Evolutionary conservation across 1,140 invertebrate species (phyloP).

Genomic region (Alviniconcha marisindica): DNA sequence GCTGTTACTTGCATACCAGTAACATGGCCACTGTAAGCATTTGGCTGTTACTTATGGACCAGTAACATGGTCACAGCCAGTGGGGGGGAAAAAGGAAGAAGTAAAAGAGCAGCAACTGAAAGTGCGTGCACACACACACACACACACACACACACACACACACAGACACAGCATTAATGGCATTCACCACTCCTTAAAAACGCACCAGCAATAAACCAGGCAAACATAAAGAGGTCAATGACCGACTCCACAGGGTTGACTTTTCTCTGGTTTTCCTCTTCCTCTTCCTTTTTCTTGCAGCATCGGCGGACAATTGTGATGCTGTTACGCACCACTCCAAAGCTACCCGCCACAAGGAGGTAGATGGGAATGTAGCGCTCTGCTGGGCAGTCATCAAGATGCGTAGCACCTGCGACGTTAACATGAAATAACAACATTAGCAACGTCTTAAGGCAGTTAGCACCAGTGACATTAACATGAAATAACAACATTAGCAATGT

Average conservation of each 20-base stretch:
- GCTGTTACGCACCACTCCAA: constrained; percentile 84
- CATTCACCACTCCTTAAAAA: not conserved
- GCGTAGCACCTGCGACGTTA: constrained; percentile 84
- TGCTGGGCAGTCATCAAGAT: constrained; percentile 86
- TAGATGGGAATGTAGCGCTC: constrained; percentile 88
- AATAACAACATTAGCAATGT: too few relatives aligned
- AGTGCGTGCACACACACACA: not conserved
- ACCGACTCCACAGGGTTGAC: constrained; percentile 80
- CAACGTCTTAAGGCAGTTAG: too few relatives aligned
- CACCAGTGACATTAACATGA: too few relatives aligned
- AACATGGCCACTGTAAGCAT: too few relatives aligned
- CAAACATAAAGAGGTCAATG: constrained; percentile 83
- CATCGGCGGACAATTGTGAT: constrained; percentile 80
- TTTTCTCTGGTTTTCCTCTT: constrained; percentile 77
- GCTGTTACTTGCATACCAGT: too few relatives aligned
- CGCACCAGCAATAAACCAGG: constrained; percentile 71
- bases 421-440: too few relatives aligned
- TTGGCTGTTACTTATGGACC: too few relatives aligned
- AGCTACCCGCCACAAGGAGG: constrained; percentile 87
- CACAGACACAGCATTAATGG: not conserved
- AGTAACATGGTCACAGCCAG: too few relatives aligned
- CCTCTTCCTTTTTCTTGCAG: constrained; percentile 77
- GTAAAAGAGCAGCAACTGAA: too few relatives aligned
- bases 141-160: not conserved
- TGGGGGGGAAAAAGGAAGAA: too few relatives aligned